Conservation (phyloP, 2,797 vertebrate genomes). For the Yasuhikotakia modesta region DNA sequence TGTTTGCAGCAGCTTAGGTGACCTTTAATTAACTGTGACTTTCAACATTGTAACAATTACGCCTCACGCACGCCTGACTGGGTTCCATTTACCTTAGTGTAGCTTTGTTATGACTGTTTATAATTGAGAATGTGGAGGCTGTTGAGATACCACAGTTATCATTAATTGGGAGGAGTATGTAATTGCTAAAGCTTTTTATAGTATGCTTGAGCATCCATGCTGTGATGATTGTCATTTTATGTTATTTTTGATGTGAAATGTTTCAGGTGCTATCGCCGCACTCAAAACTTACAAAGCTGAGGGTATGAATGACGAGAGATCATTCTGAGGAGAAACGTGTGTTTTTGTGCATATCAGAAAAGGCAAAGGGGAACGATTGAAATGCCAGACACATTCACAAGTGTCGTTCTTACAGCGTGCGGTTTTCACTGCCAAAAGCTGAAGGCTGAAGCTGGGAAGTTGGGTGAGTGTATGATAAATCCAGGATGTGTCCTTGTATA, state of each 20-base stretch:
- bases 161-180: conserved; percentile 54
- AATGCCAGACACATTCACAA: not conserved
- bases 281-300: conserved; percentile 15
- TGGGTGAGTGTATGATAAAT: conserved; percentile 7
- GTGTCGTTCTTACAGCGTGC: not conserved
- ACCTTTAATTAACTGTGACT: conserved; percentile 65
- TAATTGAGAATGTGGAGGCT: conserved; percentile 57
- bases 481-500: not conserved
- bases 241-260: conserved; percentile 34
- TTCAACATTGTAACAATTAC: conserved; percentile 63
- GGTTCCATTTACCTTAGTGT: conserved; percentile 58
- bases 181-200: conserved; percentile 39
- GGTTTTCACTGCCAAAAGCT: not conserved
- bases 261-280: conserved; percentile 4
- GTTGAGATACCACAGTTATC: conserved; percentile 53
- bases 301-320: conserved; percentile 26
- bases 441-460: not conserved
- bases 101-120: conserved; percentile 59
- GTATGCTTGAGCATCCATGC: conserved; percentile 32
- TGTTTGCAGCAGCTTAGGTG: conserved; percentile 56
- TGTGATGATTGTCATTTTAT: conserved; percentile 31
- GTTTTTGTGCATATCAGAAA: not conserved
- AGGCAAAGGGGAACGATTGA: not conserved
- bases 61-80: conserved; percentile 52
- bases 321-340: not conserved